Evolutionary conservation across 2,888 invertebrate genomes (phyloP), one percentile per base, ranked within the genome.

Genomic region (Sarcophaga rosellei): DNA sequence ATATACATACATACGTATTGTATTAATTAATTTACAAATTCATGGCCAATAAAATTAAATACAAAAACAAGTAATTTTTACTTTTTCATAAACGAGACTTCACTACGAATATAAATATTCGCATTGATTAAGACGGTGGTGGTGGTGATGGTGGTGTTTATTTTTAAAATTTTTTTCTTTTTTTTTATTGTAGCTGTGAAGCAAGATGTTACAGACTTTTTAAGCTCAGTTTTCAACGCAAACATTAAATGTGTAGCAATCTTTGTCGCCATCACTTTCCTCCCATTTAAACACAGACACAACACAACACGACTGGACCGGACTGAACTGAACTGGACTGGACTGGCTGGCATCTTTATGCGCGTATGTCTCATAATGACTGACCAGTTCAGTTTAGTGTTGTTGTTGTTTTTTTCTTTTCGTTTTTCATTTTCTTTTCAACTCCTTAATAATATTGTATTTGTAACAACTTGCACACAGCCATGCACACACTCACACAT

Each of bases 181-280:
- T 72, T 63, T 76, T 65, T 76, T 75, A 72, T 65, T 79, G 66
- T 69, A 23, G 15, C 21, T 73, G 59, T 77, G 23, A 15, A 75
- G 17, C 78, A 65, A 74, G n/a, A 53, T 81, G 62, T 81, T 47
- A 53, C 70, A 74, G 68, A n/a, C 68, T 47, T 12, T 70, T 59
- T 57, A 65, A 81, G 44, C 25, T 35, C 45, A 20, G 47, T 70
- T 65, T 66, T 47, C 17, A 68, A 35, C 57, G 25, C 20, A 61
- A 65, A 35, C 44, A 68, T 65, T 68, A 23, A 74, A 72, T 63
- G 47, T 79, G 74, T 72, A 85, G 73, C 79, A 82, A 73, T 80
- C 74, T 79, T 68, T 80, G 76, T 63, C 75, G 66, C 82, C 76
- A 82, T 68, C 82, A 83, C 86, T 86, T 86, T 86, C 72, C 73